Base-by-base conservation (phyloP, 1,140 invertebrate species). In the Lanistes nyassanus region DNA sequence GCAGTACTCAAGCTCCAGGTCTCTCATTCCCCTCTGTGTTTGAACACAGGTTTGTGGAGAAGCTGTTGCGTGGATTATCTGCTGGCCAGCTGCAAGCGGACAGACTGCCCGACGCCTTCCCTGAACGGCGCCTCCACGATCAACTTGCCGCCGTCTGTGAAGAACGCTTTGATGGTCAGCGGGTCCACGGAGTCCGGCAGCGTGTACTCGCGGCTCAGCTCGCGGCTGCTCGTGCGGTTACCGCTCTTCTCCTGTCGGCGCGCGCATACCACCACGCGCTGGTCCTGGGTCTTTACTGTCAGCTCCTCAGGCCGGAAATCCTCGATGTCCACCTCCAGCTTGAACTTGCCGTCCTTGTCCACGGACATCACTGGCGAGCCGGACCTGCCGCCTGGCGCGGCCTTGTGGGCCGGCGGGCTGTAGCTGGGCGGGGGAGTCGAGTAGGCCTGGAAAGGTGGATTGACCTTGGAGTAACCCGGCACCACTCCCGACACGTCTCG, bases 161-260 rank as follows among this genome's bases (percentile, higher is more conserved):
- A 84, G 76, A 85, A 87, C 19, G 87, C 87, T 71, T 86, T 88
- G 5, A 89, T 85, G 9, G 82, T 79, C 70, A 85, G 78, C 16
- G 88, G 87, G 78, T 89, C 87, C 31, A 89, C 88, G 29, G 82
- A 83, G 23, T 87, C 85, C 0, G 88, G 88, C 23, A 89, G 76
- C 60, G 83, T 81, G 74, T 85, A 86, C 74, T 88, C 86, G 29
- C 85, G 78, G 53, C 83, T 88, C 56, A 89, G 81, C 78, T 89
- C 88, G 39, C 83, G 84, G n/a, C 81, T 85, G 31, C 82, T 83
- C 36, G 83, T 86, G 51, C 87, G 74, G 42, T 81, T 85, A 19
- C 84, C 86, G 23, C 77, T 79, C 31, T 82, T 81, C 64, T 86
- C 84, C 75, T 89, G 84, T 19, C 86, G 80, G 36, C 79, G 76